phyloP scores from a whole-genome alignment of 2,888 invertebrate species.

The Allacma fusca region DNA sequence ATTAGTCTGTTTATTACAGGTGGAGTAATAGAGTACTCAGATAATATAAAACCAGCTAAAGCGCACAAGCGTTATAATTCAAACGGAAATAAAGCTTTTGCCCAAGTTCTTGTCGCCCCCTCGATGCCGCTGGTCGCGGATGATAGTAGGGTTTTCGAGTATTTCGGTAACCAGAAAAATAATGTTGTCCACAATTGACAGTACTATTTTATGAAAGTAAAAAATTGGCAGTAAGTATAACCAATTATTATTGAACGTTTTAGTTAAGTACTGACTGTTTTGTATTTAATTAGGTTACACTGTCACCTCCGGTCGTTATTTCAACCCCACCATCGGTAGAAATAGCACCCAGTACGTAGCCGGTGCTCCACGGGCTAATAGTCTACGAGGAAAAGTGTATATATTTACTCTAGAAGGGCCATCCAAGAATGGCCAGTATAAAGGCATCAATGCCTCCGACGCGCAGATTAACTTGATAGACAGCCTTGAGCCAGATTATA shows the following conservation, averaged over 20 bases:
- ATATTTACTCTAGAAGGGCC: constrained; percentile 45
- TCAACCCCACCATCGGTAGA: constrained; percentile 63
- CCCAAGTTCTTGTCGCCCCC: neutral
- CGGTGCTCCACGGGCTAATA: constrained; percentile 68
- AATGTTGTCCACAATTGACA: no score
- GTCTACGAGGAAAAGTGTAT: constrained; percentile 51
- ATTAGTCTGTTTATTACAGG: neutral
- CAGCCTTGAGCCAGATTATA: constrained; percentile 17
- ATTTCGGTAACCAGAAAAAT: constrained; percentile 4
- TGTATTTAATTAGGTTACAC: constrained; percentile 50
- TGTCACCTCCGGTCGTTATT: constrained; percentile 60
- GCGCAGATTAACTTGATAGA: constrained; percentile 16
- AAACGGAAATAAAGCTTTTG: constrained; percentile 3
- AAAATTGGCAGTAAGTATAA: no score
- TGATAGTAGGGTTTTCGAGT: constrained; percentile 12
- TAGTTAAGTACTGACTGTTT: no score
- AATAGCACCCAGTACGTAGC: constrained; percentile 63
- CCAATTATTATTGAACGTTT: no score
- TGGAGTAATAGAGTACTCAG: neutral
- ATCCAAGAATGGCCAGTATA: constrained; percentile 51
- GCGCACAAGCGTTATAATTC: neutral
- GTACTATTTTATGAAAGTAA: no score
- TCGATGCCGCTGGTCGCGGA: neutral
- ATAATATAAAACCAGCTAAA: neutral
- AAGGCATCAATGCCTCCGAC: neutral